phyloP scores from a whole-genome alignment of 1,140 invertebrate species.

The Cyphomyrmex costatus region DNA sequence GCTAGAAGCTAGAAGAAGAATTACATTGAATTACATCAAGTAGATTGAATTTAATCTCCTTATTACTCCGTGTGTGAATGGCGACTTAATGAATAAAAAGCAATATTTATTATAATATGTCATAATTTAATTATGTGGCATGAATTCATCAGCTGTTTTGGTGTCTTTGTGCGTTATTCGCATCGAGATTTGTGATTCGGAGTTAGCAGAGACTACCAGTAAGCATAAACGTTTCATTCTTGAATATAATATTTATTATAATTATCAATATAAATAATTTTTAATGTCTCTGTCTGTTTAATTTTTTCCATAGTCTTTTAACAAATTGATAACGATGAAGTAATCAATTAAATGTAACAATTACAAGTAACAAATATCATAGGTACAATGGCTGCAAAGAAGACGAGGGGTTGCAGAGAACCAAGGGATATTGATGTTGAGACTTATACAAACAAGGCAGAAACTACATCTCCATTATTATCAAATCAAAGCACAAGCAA shows the following conservation, averaged over 20 bases:
- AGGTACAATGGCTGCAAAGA: constrained; percentile 82
- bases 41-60: too few species aligned
- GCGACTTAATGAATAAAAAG: not conserved
- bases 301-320: not conserved
- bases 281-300: constrained; percentile 8
- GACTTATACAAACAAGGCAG: constrained; percentile 88
- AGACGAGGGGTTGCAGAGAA: constrained; percentile 88
- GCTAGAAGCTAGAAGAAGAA: too few species aligned
- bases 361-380: not conserved
- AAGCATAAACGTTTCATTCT: constrained; percentile 39
- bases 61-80: too few species aligned
- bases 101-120: constrained; percentile 50
- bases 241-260: not conserved
- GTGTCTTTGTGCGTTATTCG: constrained; percentile 88
- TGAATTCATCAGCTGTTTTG: constrained; percentile 85
- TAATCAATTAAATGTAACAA: not conserved
- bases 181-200: constrained; percentile 86
- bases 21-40: too few species aligned
- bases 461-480: constrained; percentile 81
- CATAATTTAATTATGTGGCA: constrained; percentile 79
- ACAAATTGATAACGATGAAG: not conserved
- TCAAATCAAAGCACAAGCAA: constrained; percentile 79
- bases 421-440: constrained; percentile 89
- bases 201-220: constrained; percentile 82
- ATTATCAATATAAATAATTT: constrained; percentile 22